Percentiles rank a stretch among this genome's conserved stretches.
These are phyloP conservation scores for Xenentodon cancila DNA, from an alignment of 2,797 vertebrate species.

Conservation along the genomic window DNA sequence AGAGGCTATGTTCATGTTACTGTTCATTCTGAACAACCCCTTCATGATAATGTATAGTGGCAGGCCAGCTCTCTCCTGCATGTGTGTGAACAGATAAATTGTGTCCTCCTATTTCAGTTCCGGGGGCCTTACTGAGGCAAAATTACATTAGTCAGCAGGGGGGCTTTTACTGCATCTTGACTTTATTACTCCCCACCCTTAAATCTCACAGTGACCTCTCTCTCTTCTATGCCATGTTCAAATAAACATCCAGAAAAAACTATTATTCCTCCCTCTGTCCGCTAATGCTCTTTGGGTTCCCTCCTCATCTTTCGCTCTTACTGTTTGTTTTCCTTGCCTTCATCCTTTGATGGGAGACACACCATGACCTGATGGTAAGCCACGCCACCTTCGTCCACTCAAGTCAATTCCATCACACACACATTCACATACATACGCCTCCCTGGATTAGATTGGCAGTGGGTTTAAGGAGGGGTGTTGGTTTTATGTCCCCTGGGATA, in stretches of 20 bases:
- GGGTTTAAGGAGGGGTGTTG: conserved; percentile 52
- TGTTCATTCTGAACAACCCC: conserved; percentile 10
- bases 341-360: conserved; percentile 63
- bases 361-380: conserved; percentile 57
- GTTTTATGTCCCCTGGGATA: conserved; percentile 46
- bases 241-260: conserved; percentile 80
- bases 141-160: conserved; percentile 64
- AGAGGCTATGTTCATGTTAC: background rate
- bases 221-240: conserved; percentile 71
- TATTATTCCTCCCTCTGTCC: conserved; percentile 70
- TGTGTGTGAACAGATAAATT: conserved; percentile 51
- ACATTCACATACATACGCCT: conserved; percentile 15
- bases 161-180: conserved; percentile 78
- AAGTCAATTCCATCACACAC: background rate
- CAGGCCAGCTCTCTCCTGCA: conserved; percentile 23
- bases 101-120: conserved; percentile 56
- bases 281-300: conserved; percentile 56
- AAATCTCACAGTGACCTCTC: conserved; percentile 70
- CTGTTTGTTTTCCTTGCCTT: conserved; percentile 68
- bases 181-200: conserved; percentile 72
- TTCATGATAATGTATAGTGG: conserved; percentile 17
- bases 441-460: conserved; percentile 22
- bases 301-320: conserved; percentile 61
- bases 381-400: conserved; percentile 39
- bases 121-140: conserved; percentile 42